Evolutionary conservation across 2,113 vertebrate genomes (phyloP), one percentile per base, ranked within the genome.

Genomic region (Sinocyclocheilus anophthalmus): DNA sequence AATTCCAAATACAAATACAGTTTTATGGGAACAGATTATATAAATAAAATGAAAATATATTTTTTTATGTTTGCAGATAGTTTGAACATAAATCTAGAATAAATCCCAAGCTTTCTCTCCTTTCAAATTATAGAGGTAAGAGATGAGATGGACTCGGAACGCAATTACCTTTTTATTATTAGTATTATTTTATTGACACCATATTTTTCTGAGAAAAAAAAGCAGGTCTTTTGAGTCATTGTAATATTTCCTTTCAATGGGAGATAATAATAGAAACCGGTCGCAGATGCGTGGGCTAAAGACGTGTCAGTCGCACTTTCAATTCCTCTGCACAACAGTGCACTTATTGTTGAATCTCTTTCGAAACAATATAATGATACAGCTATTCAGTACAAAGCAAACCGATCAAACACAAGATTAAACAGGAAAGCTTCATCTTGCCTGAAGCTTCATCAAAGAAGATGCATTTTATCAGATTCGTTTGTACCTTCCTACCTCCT

Each of bases 241-340:
- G 76, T 55, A 33, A 22, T 30, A 77, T 26, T 50, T 76, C 42
- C 48, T 24, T 9, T 77, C 48, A 57, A 77, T 33, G 3, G 50
- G 1, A 72, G 69, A 2, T 78, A 78, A 37, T 37, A 78, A 78
- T 59, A 59, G 76, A 78, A 78, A 59, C 53, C 14, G 7, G 42
- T 18, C 24, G 10, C 53, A 50, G 76, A 84, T 75, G 82, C 30
- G 76, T 79, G 83, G 86, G 76, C 20, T 55, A 24, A 16, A 86
- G 79, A 57, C 26, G 24, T 39, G 13, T 53, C 33, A 84, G 7
- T 8, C 18, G 24, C 69, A 30, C 30, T 4, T 7, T 81, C 53
- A 59, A 42, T 72, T 81, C 77, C 79, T 61, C 13, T 84, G 7
- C 20, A 26, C 24, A 20, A 14, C 20, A 11, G 10, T 63, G 50